Conservation (phyloP, 2,797 vertebrate genomes). For the Gymnodraco acuticeps region DNA sequence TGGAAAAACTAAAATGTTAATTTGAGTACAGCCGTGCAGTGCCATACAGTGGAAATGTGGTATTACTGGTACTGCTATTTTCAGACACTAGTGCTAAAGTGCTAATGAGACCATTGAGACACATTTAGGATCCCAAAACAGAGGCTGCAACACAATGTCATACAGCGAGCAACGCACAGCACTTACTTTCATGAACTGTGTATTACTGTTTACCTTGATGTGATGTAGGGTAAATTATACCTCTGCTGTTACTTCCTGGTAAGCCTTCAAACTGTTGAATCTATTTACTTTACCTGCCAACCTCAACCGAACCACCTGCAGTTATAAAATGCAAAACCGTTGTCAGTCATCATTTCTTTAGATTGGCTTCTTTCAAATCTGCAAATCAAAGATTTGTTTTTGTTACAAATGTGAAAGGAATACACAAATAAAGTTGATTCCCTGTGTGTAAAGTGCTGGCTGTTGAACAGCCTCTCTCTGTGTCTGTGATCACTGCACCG, state of each 20-base stretch:
- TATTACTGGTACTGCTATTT: too few species aligned
- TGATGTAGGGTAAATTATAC: not conserved
- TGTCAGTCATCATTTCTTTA: too few species aligned
- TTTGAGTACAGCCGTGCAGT: too few species aligned
- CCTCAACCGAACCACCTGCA: not conserved
- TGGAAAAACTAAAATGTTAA: too few species aligned
- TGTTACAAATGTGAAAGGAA: not conserved
- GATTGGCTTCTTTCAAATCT: not conserved
- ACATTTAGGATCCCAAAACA: too few species aligned
- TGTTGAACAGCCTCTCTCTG: not conserved
- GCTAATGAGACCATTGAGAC: too few species aligned
- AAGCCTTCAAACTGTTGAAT: not conserved
- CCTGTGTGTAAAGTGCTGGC: not conserved
- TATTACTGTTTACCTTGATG: not conserved
- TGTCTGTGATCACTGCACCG: constrained; percentile 1
- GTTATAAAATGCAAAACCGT: not conserved
- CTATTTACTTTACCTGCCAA: not conserved
- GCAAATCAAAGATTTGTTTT: not conserved
- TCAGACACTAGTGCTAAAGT: too few species aligned
- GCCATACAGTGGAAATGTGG: too few species aligned
- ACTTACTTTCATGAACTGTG: not conserved
- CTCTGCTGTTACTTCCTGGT: not conserved
- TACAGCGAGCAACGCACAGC: not conserved
- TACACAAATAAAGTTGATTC: not conserved
- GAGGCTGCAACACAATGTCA: not conserved